These are phyloP conservation scores for Atrichornis clamosus DNA, from an alignment of 2,113 vertebrate genomes.

Conservation along the genomic window DNA sequence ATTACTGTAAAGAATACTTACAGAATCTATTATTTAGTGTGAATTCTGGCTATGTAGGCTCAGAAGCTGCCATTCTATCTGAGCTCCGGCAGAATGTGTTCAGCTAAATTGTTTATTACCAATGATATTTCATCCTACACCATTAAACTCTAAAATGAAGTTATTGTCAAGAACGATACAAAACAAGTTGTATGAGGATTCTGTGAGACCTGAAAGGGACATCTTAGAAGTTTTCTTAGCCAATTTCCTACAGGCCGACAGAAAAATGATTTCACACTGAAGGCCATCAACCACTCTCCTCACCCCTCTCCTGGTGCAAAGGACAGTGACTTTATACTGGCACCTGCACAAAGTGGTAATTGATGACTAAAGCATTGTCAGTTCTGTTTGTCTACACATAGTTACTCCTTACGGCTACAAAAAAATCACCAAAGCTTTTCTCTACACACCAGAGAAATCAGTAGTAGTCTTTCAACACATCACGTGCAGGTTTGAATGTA, in stretches of 20 bases:
- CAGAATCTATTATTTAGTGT: not conserved
- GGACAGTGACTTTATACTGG: not conserved
- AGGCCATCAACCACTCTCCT: not conserved
- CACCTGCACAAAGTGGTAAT: not conserved
- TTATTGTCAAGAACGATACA: not conserved
- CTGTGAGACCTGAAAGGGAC: not conserved
- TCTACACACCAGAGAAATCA: not conserved
- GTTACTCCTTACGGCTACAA: not conserved
- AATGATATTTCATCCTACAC: not conserved
- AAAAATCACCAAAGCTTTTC: not conserved
- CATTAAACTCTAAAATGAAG: not conserved
- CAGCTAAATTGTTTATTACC: not conserved
- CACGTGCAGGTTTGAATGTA: not conserved
- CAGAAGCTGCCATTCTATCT: not conserved
- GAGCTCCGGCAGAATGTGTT: not conserved
- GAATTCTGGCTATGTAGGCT: not conserved
- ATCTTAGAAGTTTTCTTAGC: not conserved
- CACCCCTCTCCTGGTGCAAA: not conserved
- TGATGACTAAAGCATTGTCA: not conserved
- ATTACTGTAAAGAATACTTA: not conserved
- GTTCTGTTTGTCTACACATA: not conserved
- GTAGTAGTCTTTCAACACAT: not conserved
- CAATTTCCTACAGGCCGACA: not conserved
- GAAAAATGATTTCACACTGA: not conserved
- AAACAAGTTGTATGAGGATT: not conserved